These are phyloP conservation scores for Tipula vernalis DNA, from an alignment of 2,888 invertebrate genomes.

Conservation along the genomic window DNA sequence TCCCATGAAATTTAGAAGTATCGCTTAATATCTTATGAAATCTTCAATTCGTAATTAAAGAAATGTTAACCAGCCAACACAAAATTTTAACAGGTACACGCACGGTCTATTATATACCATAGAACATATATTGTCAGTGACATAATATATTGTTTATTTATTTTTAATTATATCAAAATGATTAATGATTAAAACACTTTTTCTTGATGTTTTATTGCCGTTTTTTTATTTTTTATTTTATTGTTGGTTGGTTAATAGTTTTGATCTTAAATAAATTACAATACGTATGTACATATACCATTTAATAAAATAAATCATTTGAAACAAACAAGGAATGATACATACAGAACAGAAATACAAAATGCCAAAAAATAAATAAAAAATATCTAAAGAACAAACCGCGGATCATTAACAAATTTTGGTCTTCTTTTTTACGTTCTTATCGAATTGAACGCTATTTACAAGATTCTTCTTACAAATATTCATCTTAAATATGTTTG, in stretches of 20 bases:
- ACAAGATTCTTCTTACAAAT: neutral
- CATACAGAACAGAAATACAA: neutral
- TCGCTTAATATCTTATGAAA: neutral
- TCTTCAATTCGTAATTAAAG: neutral
- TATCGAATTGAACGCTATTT: no score
- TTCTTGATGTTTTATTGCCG: neutral
- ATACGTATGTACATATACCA: neutral
- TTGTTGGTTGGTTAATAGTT: neutral
- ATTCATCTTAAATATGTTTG: neutral
- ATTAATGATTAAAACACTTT: neutral
- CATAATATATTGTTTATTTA: neutral
- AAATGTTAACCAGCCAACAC: neutral
- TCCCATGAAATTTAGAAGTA: neutral
- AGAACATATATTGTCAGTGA: neutral
- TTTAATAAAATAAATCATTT: constrained; percentile 4
- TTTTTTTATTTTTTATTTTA: no score
- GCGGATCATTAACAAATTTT: neutral
- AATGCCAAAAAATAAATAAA: neutral
- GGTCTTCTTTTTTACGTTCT: neutral
- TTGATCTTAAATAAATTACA: neutral
- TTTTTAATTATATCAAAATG: neutral
- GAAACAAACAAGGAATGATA: neutral
- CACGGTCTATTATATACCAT: neutral
- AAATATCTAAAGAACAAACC: neutral
- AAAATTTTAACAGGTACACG: neutral